phyloP scores from a whole-genome alignment of 1,140 invertebrate species.

The Geopemphigus sp. region DNA sequence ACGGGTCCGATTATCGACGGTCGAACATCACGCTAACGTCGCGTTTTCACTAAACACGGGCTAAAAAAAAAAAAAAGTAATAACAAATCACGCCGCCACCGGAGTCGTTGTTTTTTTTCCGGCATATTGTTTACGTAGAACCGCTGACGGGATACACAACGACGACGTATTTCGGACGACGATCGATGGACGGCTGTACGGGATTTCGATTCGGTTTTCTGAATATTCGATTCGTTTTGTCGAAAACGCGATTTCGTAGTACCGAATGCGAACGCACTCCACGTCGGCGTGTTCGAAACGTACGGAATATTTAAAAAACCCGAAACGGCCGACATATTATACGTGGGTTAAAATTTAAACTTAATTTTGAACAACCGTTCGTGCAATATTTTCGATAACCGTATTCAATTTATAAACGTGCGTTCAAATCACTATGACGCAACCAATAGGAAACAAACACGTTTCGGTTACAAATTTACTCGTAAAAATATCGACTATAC shows the following conservation, averaged over 20 bases:
- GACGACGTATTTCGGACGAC: slow-evolving; percentile 8
- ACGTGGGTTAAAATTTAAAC: too few relatives aligned
- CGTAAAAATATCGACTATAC: too few relatives aligned
- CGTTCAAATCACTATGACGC: too few relatives aligned
- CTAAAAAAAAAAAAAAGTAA: slow-evolving; percentile 34
- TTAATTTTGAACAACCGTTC: too few relatives aligned
- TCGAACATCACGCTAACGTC: slow-evolving; percentile 43
- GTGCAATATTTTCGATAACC: too few relatives aligned
- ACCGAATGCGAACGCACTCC: not conserved
- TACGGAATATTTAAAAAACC: not conserved
- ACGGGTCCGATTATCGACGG: slow-evolving; percentile 45
- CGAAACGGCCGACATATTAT: not conserved
- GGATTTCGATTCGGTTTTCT: not conserved
- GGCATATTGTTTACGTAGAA: slow-evolving; percentile 29
- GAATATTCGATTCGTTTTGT: not conserved
- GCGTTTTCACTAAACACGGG: slow-evolving; percentile 32
- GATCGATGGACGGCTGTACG: not conserved
- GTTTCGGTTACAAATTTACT: too few relatives aligned
- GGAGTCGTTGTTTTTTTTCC: not conserved
- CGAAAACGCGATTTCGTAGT: not conserved
- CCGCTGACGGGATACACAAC: slow-evolving; percentile 28
- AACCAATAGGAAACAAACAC: too few relatives aligned
- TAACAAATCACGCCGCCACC: not conserved
- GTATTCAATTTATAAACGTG: too few relatives aligned
- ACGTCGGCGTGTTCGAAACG: too few relatives aligned